Percentiles rank a stretch among this genome's conserved stretches.
Evolutionary conservation across 64 coral and sea anemone genomes (phyloP).

Genomic region (Stichodactyla helianthus): DNA sequence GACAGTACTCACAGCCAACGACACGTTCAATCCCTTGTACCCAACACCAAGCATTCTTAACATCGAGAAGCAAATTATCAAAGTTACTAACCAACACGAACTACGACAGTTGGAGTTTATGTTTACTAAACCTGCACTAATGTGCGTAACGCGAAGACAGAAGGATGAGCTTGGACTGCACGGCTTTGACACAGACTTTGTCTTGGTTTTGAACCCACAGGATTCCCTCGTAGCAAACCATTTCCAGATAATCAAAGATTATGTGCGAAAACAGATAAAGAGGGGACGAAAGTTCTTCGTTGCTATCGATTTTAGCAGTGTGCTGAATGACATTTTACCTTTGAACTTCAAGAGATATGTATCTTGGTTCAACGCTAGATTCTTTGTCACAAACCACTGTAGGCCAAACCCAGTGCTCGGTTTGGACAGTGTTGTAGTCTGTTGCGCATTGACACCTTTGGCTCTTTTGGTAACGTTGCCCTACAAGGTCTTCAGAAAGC

Average conservation of each 20-base stretch:
- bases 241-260: constrained; percentile 9
- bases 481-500: neutral
- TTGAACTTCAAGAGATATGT: neutral
- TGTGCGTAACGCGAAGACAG: constrained; percentile 23
- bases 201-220: constrained; percentile 6
- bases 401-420: neutral
- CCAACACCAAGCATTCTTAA: neutral
- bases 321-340: constrained; percentile 18
- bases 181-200: constrained; percentile 39
- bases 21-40: constrained; percentile 26
- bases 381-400: constrained; percentile 30
- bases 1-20: constrained; percentile 11
- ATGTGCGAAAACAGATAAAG: constrained; percentile 12
- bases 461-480: neutral
- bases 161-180: neutral
- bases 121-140: constrained; percentile 18
- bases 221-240: neutral
- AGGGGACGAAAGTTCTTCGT: constrained; percentile 22
- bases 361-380: constrained; percentile 32
- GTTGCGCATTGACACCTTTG: neutral
- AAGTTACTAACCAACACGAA: neutral
- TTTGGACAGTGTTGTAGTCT: neutral
- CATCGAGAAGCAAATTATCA: constrained; percentile 15
- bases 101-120: constrained; percentile 7
- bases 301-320: constrained; percentile 22